These are phyloP conservation scores for Reticulitermes lucifugus DNA, from an alignment of 2,888 invertebrate species.

Conservation along the genomic window DNA sequence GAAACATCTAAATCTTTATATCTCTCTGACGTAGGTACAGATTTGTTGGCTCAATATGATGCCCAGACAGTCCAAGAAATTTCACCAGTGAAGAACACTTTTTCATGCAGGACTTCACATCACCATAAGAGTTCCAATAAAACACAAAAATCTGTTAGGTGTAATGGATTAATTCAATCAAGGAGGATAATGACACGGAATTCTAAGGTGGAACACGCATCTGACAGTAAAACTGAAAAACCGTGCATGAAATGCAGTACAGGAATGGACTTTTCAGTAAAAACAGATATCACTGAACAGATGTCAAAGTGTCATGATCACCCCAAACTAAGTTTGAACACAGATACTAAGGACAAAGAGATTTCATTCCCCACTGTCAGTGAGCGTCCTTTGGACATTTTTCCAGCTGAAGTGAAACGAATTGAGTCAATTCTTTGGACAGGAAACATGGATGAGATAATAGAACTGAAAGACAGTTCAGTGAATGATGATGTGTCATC, in stretches of 20 bases:
- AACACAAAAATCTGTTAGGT: not conserved
- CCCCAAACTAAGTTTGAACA: not conserved
- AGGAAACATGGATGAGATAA: slow-evolving; percentile 21
- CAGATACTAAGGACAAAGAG: not conserved
- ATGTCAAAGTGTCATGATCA: not conserved
- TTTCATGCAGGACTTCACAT: not conserved
- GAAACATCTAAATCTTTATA: not conserved
- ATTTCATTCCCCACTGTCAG: not conserved
- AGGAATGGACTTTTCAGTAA: not conserved
- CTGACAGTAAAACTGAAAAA: not conserved
- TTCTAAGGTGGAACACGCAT: not conserved
- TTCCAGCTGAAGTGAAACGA: slow-evolving; percentile 15
- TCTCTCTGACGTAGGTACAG: not conserved
- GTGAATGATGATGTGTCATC: not conserved
- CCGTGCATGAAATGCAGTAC: not conserved
- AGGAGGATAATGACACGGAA: not conserved
- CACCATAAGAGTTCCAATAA: not conserved
- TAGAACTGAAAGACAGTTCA: not conserved
- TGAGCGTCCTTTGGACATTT: slow-evolving; percentile 2
- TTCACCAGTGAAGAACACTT: not conserved
- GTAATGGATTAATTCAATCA: not conserved
- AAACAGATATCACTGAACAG: not conserved
- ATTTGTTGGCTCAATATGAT: slow-evolving; percentile 17
- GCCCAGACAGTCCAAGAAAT: not conserved
- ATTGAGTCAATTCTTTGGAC: slow-evolving; percentile 6